phyloP scores from a whole-genome alignment of 2,797 vertebrate genomes.

The Anomalospiza imberbis region DNA sequence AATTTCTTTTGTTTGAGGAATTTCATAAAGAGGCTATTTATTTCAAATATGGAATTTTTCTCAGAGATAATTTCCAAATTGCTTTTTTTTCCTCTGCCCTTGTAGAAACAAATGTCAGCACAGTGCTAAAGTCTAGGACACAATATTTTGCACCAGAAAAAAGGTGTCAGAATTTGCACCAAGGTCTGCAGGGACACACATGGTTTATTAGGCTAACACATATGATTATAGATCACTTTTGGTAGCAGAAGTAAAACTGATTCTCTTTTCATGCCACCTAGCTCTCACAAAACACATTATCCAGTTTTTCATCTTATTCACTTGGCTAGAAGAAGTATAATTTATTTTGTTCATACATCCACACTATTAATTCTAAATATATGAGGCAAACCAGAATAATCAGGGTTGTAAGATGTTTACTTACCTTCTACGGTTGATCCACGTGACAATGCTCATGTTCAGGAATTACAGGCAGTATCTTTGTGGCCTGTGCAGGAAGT shows the following conservation, averaged over 20 bases:
- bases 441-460: conserved; percentile 29
- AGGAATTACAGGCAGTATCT: conserved; percentile 45
- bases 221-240: conserved; percentile 5
- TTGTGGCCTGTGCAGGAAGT: background rate
- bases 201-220: conserved; percentile 5
- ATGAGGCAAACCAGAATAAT: background rate
- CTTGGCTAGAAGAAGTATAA: background rate
- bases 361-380: background rate
- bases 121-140: background rate
- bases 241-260: conserved; percentile 16
- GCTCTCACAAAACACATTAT: conserved; percentile 12
- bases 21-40: background rate
- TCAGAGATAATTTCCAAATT: background rate
- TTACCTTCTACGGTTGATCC: background rate
- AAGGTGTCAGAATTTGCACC: background rate
- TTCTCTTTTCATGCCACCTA: conserved; percentile 17
- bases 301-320: background rate
- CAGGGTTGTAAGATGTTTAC: background rate
- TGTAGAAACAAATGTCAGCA: background rate
- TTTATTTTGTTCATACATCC: background rate
- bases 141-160: background rate
- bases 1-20: background rate
- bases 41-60: background rate
- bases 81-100: background rate
- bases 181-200: background rate